Percentiles rank a stretch among this genome's conserved stretches.
Conservation (phyloP, 1,140 invertebrate species). For the Zeugodacus cucurbitae region DNA sequence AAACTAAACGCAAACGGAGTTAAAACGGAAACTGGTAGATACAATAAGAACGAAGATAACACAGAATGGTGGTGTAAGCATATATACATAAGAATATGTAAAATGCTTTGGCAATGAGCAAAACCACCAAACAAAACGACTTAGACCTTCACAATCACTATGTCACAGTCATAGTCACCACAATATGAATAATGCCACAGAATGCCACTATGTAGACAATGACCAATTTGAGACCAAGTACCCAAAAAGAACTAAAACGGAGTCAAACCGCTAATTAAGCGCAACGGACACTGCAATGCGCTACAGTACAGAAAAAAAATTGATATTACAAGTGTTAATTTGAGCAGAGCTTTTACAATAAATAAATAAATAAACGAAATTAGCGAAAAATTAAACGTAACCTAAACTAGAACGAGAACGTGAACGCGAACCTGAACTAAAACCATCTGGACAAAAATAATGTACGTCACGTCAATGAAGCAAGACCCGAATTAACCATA, state of each 20-base stretch:
- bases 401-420: slow-evolving; percentile 1
- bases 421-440: not conserved
- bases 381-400: slow-evolving; percentile 21
- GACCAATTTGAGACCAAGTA: slow-evolving; percentile 23
- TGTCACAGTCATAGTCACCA: slow-evolving; percentile 8
- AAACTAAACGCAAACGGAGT: slow-evolving; percentile 29
- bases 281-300: not conserved
- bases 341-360: slow-evolving; percentile 5
- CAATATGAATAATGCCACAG: slow-evolving; percentile 14
- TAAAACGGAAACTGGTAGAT: slow-evolving; percentile 27
- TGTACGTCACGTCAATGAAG: not conserved
- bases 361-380: not conserved
- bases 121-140: not conserved
- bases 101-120: not conserved
- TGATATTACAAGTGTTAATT: slow-evolving; percentile 20
- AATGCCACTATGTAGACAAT: slow-evolving; percentile 24
- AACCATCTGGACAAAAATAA: slow-evolving; percentile 18
- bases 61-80: not conserved
- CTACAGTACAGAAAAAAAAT: slow-evolving; percentile 3
- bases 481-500: slow-evolving; percentile 26
- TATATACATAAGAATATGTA: slow-evolving; percentile 4
- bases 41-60: not conserved
- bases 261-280: not conserved
- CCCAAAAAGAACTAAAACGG: not conserved
- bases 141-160: slow-evolving; percentile 33